Percentiles rank a stretch among this genome's conserved stretches.
Evolutionary conservation across 2,797 vertebrate species (phyloP).

Genomic region (Octomys mimax): DNA sequence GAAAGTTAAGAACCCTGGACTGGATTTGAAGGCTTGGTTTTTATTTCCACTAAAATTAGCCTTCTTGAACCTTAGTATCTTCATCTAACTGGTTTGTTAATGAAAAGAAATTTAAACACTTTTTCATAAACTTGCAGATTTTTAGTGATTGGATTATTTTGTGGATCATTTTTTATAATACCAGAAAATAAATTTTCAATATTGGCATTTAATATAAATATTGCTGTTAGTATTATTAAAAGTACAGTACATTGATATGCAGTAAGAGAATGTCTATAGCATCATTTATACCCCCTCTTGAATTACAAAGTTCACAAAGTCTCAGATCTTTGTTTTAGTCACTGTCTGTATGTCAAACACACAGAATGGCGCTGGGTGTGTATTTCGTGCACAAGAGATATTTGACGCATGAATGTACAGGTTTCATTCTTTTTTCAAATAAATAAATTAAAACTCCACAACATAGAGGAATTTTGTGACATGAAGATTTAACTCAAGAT

Average conservation of each 20-base stretch:
- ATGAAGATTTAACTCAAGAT: not conserved
- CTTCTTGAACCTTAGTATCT: not conserved
- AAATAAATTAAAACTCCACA: conserved; percentile 19
- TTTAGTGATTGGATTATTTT: not conserved
- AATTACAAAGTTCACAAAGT: not conserved
- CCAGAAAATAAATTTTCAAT: not conserved
- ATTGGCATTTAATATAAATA: not conserved
- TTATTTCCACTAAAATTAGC: not conserved
- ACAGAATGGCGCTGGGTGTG: not conserved
- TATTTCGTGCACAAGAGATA: conserved; percentile 5
- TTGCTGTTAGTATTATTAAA: not conserved
- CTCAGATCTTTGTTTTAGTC: not conserved
- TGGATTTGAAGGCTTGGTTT: not conserved
- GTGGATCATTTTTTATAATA: not conserved
- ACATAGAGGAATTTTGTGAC: not conserved
- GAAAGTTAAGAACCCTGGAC: not conserved
- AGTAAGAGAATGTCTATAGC: not conserved
- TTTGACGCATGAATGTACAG: not conserved
- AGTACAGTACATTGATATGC: not conserved
- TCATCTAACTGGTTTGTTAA: not conserved
- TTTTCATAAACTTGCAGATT: not conserved
- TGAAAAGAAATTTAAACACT: not conserved
- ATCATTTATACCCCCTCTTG: not conserved
- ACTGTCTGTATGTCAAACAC: not conserved
- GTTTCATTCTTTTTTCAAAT: conserved; percentile 57